phyloP scores from a whole-genome alignment of 2,888 invertebrate species.

The Apodemia zela region DNA sequence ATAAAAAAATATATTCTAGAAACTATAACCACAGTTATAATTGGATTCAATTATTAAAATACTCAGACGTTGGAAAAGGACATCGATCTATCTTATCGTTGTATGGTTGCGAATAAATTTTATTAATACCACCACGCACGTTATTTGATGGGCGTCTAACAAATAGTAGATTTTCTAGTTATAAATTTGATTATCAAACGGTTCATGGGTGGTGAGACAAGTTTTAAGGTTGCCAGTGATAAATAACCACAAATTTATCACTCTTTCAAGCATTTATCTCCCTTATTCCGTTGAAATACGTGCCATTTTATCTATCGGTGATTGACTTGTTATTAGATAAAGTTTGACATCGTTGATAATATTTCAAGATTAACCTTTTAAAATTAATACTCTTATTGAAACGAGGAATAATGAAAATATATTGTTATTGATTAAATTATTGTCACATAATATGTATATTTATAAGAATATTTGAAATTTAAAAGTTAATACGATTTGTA shows the following conservation, averaged over 20 bases:
- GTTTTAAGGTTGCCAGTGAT: conserved; percentile 21
- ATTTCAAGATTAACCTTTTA: conserved; percentile 18
- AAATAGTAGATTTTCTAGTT: conserved; percentile 29
- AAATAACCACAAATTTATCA: neutral
- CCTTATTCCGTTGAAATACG: neutral
- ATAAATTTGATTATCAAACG: conserved; percentile 31
- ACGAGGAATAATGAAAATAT: conserved; percentile 19
- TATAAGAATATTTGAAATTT: conserved; percentile 6
- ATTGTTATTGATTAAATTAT: conserved; percentile 18
- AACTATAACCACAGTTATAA: too few relatives aligned
- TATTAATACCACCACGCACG: conserved; percentile 20
- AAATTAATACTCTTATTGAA: conserved; percentile 18
- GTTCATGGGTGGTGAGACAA: conserved; percentile 25
- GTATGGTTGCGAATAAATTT: conserved; percentile 20
- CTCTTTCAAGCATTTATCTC: neutral
- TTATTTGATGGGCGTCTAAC: conserved; percentile 23
- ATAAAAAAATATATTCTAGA: too few relatives aligned
- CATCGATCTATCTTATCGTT: neutral
- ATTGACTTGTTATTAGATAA: conserved; percentile 7
- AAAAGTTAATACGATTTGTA: conserved; percentile 6
- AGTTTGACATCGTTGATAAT: conserved; percentile 17
- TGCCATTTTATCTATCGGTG: neutral
- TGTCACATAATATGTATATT: conserved; percentile 18
- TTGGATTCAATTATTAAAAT: neutral
- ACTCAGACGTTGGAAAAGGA: neutral